Evolutionary conservation across 2,113 vertebrate genomes (phyloP), one percentile per base, ranked within the genome.

Genomic region (Rhynchomys soricoides): DNA sequence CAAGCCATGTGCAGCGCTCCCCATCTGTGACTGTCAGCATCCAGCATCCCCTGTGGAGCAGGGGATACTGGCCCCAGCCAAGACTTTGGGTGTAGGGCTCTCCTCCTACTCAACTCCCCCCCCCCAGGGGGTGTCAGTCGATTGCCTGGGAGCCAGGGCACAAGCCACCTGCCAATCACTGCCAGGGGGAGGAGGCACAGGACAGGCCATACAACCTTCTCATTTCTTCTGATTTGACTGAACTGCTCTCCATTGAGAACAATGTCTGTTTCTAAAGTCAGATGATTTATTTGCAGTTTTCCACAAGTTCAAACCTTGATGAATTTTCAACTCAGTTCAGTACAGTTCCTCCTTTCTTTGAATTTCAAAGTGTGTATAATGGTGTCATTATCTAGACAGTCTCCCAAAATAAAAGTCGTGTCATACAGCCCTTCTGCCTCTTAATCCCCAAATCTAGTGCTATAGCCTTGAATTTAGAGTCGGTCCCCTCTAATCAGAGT

Each of bases 151-250:
- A n/a, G n/a, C n/a, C n/a, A n/a, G n/a, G n/a, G n/a, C n/a, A n/a
- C n/a, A n/a, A n/a, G n/a, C n/a, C n/a, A n/a, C n/a, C n/a, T n/a
- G n/a, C n/a, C n/a, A n/a, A n/a, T n/a, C n/a, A n/a, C n/a, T n/a
- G n/a, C n/a, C n/a, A n/a, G n/a, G n/a, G n/a, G n/a, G n/a, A n/a
- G n/a, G n/a, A n/a, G n/a, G n/a, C n/a, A n/a, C n/a, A n/a, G n/a
- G n/a, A n/a, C n/a, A n/a, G n/a, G n/a, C n/a, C n/a, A n/a, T n/a
- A n/a, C n/a, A n/a, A n/a, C n/a, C n/a, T n/a, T n/a, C n/a, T n/a
- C n/a, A n/a, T n/a, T n/a, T n/a, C n/a, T n/a, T n/a, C 57, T 96
- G 52, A 40, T 86, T 86, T 94, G n/a, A 16, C 83, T 86, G 71
- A 89, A 78, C 24, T n/a, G 1, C 2, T 91, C 4, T 62, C 7